Base-by-base conservation (phyloP, 2,797 vertebrate genomes). In the Anniella stebbinsi region DNA sequence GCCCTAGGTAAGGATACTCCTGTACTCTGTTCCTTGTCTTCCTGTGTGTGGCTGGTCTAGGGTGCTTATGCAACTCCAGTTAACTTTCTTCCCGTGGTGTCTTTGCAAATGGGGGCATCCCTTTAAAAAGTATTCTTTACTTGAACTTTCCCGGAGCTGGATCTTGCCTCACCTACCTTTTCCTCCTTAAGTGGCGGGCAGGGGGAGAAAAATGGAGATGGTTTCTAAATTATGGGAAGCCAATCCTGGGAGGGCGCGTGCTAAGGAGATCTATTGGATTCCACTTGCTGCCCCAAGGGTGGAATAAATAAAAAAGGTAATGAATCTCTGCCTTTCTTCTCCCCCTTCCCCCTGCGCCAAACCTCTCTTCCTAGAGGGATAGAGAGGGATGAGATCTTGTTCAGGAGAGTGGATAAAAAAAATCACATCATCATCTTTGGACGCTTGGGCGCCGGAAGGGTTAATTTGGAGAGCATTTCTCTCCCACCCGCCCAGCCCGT, bases 1-100 rank as follows among this genome's bases (percentile, higher is more conserved):
- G 4, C 30, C 2, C 7, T 51, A 69, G 82, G 73, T 78, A 85
- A 85, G 81, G 88, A 76, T 51, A 81, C 72, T 54, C 2, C 3
- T 0, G 0, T 2, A 3, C 30, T 2, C 36, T 13, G 8, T 18
- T 18, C 23, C 48, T 33, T 7, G 11, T 15, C 21, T 7, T 30
- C 41, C 41, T 13, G 8, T 30, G 3, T 30, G 81, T 66, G 28
- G n/a, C 67, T 60, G 8, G 8, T 38, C 57, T 57, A 48, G 25
- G 36, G 51, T 0, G 11, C 57, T 17, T 38, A 7, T 11, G 1
- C 57, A 38, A 23, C 78, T 72, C 77, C 21, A 9, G 13, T 23
- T 36, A 66, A 75, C 60, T 75, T 21, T 9, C 33, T 25, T 38
- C 15, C 1, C 0, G 57, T 10, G 13, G 18, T 1, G 7, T 23